phyloP scores from a whole-genome alignment of 2,888 invertebrate genomes.

The Caenorhabditis doughertyi region DNA sequence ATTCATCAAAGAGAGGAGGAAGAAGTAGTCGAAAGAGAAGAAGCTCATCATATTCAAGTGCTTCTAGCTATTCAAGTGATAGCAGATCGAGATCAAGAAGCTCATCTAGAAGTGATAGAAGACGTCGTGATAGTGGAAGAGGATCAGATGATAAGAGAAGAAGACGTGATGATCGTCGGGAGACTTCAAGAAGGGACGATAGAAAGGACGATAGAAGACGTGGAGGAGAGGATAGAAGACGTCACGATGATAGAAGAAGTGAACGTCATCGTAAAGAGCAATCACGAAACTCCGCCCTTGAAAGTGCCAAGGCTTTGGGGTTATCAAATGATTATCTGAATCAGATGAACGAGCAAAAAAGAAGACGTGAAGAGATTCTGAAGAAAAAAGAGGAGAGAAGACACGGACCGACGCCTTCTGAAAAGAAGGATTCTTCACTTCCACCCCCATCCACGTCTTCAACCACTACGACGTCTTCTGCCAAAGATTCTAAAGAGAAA shows the following conservation, averaged over 20 bases:
- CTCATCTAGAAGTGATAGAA: conserved; percentile 54
- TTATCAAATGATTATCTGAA: conserved; percentile 79
- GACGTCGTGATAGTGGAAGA: conserved; percentile 52
- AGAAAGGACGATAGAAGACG: conserved; percentile 41
- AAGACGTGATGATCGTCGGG: conserved; percentile 9
- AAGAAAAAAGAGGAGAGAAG: conserved; percentile 72
- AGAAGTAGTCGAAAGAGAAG: conserved; percentile 37
- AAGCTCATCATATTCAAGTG: conserved; percentile 65
- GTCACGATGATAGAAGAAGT: conserved; percentile 19
- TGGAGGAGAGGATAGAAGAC: conserved; percentile 32
- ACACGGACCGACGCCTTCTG: conserved; percentile 19
- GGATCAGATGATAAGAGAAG: background rate
- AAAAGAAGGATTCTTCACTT: conserved; percentile 7
- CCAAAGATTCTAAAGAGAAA: conserved; percentile 47
- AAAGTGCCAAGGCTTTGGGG: conserved; percentile 80
- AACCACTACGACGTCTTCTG: background rate
- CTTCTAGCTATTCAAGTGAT: conserved; percentile 45
- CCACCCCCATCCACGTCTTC: background rate
- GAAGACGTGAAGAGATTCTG: conserved; percentile 76
- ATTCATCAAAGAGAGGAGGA: background rate
- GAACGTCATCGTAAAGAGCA: conserved; percentile 38
- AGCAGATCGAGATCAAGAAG: conserved; percentile 60
- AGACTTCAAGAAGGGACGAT: conserved; percentile 25
- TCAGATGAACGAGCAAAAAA: conserved; percentile 80
- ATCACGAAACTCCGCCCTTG: conserved; percentile 51